phyloP scores from a whole-genome alignment of 2,888 invertebrate genomes.

The Apamea crenata region DNA sequence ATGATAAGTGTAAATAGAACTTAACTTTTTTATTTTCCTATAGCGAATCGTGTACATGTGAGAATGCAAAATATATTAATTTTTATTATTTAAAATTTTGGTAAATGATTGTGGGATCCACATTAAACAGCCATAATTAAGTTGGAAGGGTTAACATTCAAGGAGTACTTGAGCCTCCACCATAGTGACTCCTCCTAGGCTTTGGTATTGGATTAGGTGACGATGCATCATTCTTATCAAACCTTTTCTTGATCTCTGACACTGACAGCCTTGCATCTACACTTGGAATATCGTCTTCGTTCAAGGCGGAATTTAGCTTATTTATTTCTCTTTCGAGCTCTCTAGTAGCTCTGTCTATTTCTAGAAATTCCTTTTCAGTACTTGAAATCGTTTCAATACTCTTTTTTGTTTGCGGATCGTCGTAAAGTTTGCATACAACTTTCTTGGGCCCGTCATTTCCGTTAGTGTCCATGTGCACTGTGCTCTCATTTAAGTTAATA shows the following conservation, averaged over 20 bases:
- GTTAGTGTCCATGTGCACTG: conserved; percentile 76
- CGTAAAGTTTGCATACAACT: conserved; percentile 85
- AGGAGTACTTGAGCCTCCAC: conserved; percentile 80
- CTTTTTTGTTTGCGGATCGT: conserved; percentile 79
- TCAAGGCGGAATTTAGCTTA: conserved; percentile 86
- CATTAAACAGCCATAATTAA: conserved; percentile 31
- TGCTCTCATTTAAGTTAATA: conserved; percentile 83
- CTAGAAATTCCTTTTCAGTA: conserved; percentile 87
- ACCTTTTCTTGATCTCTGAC: conserved; percentile 88
- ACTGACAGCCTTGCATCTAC: conserved; percentile 81
- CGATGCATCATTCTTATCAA: conserved; percentile 87
- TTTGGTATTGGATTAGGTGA: conserved; percentile 91
- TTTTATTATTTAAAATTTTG: conserved; percentile 7
- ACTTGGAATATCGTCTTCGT: conserved; percentile 82
- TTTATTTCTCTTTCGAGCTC: conserved; percentile 87
- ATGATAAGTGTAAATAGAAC: conserved; percentile 22
- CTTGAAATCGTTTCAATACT: conserved; percentile 86
- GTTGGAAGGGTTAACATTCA: conserved; percentile 53
- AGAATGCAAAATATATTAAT: conserved; percentile 10
- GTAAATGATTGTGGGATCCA: conserved; percentile 6
- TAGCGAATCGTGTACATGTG: not conserved
- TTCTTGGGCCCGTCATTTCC: conserved; percentile 84
- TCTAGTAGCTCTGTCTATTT: conserved; percentile 86
- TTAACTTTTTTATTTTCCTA: not conserved
- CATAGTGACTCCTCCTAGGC: conserved; percentile 89